Evolutionary conservation across 2,113 vertebrate genomes (phyloP).

Genomic region (Otocyon megalotis): DNA sequence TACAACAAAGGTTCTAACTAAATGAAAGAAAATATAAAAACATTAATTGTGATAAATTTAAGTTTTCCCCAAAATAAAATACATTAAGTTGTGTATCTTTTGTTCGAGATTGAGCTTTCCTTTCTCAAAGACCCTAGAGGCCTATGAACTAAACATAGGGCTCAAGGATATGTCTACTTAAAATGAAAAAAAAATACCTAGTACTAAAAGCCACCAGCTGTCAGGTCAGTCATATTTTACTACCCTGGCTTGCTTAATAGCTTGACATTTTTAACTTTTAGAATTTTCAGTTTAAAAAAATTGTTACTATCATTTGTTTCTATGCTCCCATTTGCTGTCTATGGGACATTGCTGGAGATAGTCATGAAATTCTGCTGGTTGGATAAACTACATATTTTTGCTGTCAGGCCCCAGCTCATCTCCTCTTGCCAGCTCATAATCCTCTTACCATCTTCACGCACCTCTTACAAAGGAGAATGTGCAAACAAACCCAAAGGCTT

Average conservation of each 20-base stretch:
- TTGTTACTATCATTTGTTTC: background rate
- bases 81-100: background rate
- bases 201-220: background rate
- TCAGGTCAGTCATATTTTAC: background rate
- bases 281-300: background rate
- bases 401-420: background rate
- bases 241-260: background rate
- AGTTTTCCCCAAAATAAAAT: background rate
- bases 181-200: background rate
- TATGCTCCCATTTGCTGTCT: background rate
- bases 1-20: background rate
- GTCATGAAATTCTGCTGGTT: background rate
- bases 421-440: background rate
- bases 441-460: background rate
- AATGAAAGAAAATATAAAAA: background rate
- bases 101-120: background rate
- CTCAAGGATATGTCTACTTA: background rate
- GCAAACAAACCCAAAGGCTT: background rate
- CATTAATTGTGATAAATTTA: background rate
- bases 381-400: accelerated
- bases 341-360: background rate
- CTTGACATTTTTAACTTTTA: background rate
- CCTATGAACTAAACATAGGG: background rate
- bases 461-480: accelerated
- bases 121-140: background rate